Conservation (phyloP, 2,888 invertebrate species). For the Tachina lurida region DNA sequence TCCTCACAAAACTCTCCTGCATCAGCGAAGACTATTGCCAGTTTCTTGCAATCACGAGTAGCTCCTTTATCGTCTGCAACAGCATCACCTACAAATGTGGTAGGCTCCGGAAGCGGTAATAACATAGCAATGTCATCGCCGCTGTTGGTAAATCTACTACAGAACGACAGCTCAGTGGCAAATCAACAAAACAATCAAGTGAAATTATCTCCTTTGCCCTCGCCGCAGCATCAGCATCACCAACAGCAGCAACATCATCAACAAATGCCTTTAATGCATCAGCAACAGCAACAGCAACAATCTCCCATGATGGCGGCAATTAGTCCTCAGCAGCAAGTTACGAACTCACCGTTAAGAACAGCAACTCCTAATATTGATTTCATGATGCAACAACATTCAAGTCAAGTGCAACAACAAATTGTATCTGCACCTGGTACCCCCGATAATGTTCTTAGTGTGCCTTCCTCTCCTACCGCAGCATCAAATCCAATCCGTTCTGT, state of each 20-base stretch:
- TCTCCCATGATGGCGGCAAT: slow-evolving; percentile 65
- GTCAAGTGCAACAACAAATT: slow-evolving; percentile 72
- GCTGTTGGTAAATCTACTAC: slow-evolving; percentile 93
- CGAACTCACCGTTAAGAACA: slow-evolving; percentile 78
- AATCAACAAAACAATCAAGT: slow-evolving; percentile 75
- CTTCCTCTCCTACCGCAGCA: slow-evolving; percentile 78
- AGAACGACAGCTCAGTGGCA: slow-evolving; percentile 86
- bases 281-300: slow-evolving; percentile 72
- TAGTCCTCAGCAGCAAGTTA: slow-evolving; percentile 71
- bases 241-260: slow-evolving; percentile 51
- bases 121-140: slow-evolving; percentile 93
- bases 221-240: slow-evolving; percentile 74
- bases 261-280: slow-evolving; percentile 70
- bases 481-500: slow-evolving; percentile 75
- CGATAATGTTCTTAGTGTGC: slow-evolving; percentile 75
- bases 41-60: slow-evolving; percentile 67
- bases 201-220: slow-evolving; percentile 75
- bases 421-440: slow-evolving; percentile 62
- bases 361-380: slow-evolving; percentile 77
- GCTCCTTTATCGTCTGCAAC: slow-evolving; percentile 32
- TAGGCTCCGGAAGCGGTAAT: slow-evolving; percentile 70
- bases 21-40: slow-evolving; percentile 72
- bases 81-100: slow-evolving; percentile 53
- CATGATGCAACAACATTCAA: slow-evolving; percentile 73
- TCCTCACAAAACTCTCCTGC: slow-evolving; percentile 61